Conservation (phyloP, 2,888 invertebrate genomes). For the Cosmopolites sordidus region DNA sequence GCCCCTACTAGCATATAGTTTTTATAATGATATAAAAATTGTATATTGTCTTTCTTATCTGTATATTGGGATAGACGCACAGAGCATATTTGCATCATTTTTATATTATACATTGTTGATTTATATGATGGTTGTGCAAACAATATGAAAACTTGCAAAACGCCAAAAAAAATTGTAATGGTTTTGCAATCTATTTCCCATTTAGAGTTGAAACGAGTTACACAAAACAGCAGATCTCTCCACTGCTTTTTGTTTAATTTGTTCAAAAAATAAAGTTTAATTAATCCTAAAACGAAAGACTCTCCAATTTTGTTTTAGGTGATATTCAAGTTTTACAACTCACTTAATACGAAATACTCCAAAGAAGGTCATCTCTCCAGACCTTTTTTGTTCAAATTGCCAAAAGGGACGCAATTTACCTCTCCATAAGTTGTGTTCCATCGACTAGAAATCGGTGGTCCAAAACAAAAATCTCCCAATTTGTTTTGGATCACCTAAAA, state of each 20-base stretch:
- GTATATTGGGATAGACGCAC: conserved; percentile 48
- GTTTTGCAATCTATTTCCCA: background rate
- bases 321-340: conserved; percentile 7
- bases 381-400: background rate
- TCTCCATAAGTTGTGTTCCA: conserved; percentile 15
- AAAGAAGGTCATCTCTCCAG: conserved; percentile 13
- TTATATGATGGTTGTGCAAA: conserved; percentile 43
- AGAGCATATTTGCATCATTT: conserved; percentile 32
- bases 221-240: conserved; percentile 13
- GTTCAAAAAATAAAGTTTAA: conserved; percentile 3
- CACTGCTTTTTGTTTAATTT: conserved; percentile 12
- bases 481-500: conserved; percentile 10
- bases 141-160: conserved; percentile 19
- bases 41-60: conserved; percentile 38
- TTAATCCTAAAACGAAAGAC: conserved; percentile 10
- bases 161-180: too few species aligned
- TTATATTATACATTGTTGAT: conserved; percentile 45
- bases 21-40: conserved; percentile 31
- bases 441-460: background rate
- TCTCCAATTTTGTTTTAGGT: conserved; percentile 23
- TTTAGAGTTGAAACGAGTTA: background rate
- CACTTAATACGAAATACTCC: conserved; percentile 3
- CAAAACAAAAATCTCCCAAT: conserved; percentile 16
- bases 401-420: background rate
- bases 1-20: conserved; percentile 28